Percentiles rank a stretch among this genome's conserved stretches.
Conservation (phyloP, 2,797 vertebrate genomes). For the Neosilurus mollespiculum region DNA sequence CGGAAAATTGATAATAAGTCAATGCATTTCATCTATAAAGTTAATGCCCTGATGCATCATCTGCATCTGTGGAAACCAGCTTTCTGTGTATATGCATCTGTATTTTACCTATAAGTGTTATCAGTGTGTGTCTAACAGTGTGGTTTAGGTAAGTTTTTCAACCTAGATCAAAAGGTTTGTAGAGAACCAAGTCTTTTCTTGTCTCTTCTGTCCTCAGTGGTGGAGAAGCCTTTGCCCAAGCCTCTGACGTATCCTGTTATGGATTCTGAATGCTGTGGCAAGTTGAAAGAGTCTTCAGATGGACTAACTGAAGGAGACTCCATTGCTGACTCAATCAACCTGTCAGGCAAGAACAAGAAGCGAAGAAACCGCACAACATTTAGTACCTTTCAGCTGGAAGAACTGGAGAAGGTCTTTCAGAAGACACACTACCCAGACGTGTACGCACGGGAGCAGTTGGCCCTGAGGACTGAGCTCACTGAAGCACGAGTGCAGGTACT, state of each 20-base stretch:
- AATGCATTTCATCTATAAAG: not conserved
- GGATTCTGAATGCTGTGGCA: conserved; percentile 74
- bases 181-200: not conserved
- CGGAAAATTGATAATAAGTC: not conserved
- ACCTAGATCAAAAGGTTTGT: not conserved
- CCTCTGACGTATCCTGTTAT: conserved; percentile 72
- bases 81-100: not conserved
- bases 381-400: conserved; percentile 92
- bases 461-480: conserved; percentile 85
- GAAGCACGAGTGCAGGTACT: conserved; percentile 91
- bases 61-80: not conserved
- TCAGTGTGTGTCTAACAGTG: not conserved
- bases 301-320: conserved; percentile 70
- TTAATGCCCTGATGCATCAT: not conserved
- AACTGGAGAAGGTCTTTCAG: conserved; percentile 94
- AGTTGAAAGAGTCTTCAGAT: conserved; percentile 71
- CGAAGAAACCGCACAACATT: conserved; percentile 90
- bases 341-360: conserved; percentile 89
- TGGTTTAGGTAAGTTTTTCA: not conserved
- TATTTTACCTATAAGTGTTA: not conserved
- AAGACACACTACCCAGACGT: conserved; percentile 92
- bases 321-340: conserved; percentile 79
- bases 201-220: conserved; percentile 62
- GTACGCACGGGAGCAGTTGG: conserved; percentile 90
- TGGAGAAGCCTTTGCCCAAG: conserved; percentile 78